A percentile compares a stretch with the other conserved stretches of the same genome.
Conservation (phyloP, 2,888 invertebrate species). For the Caenorhabditis sinica region DNA sequence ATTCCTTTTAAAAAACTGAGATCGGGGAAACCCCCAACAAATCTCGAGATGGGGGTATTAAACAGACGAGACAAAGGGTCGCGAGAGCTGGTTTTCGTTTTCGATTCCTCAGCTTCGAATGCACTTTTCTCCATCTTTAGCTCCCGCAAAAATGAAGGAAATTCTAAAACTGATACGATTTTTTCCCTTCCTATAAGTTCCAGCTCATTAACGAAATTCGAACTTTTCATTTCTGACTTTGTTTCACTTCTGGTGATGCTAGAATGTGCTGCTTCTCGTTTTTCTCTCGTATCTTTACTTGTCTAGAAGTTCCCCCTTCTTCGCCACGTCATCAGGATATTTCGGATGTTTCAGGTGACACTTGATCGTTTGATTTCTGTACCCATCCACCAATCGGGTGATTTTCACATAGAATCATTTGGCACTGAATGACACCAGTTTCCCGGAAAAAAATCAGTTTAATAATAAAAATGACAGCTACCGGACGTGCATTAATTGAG, state of each 20-base stretch:
- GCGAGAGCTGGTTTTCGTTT: slow-evolving; percentile 14
- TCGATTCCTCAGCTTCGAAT: neutral
- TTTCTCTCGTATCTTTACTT: neutral
- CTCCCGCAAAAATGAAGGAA: neutral
- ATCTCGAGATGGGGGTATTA: slow-evolving; percentile 7
- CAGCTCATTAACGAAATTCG: neutral
- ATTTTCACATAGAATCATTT: slow-evolving; percentile 3
- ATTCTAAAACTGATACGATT: neutral
- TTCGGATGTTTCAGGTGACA: neutral
- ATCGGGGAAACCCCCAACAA: neutral
- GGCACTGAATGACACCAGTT: slow-evolving; percentile 14
- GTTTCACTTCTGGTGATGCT: too few species aligned
- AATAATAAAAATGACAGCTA: slow-evolving; percentile 29
- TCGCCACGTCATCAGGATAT: neutral
- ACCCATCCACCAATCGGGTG: slow-evolving; percentile 1
- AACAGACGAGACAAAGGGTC: slow-evolving; percentile 7
- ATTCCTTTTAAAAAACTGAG: neutral
- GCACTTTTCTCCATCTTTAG: neutral
- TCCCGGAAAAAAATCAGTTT: neutral
- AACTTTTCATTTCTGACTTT: slow-evolving; percentile 5
- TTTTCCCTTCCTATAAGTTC: neutral
- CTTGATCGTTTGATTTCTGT: slow-evolving; percentile 9
- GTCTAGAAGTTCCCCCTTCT: neutral
- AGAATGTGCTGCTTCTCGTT: slow-evolving; percentile 28
- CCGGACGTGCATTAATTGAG: too few species aligned